Evolutionary conservation across 2,888 invertebrate genomes (phyloP), one percentile per base, ranked within the genome.

Genomic region (Eupithecia subumbrata): DNA sequence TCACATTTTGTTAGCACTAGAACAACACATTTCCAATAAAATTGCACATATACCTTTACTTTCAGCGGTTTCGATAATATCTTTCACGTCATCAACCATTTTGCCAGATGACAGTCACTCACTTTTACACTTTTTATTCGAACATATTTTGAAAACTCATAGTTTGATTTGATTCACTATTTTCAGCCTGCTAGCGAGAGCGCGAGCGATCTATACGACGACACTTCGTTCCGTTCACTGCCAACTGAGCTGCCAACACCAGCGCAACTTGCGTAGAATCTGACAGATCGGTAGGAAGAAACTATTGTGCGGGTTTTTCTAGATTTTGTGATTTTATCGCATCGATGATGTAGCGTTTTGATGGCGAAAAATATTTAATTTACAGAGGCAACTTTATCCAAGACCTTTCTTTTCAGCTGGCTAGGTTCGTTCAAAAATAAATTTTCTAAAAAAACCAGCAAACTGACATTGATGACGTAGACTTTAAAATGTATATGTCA

Each of bases 81-180:
- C 91, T 92, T 90, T 92, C 93, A 93, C 94, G 92, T 95, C 95
- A 94, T 94, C 95, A 92, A 93, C 95, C 95, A 95, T 95, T 91
- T 95, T 95, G 95, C 93, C 91, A 88, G 91, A 92, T 94, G 93
- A 94, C 94, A 94, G 91, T 92, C 92, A 93, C 92, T 91, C 92
- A 93, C 93, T 83, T 91, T 89, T 88, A 88, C 94, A 94, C 93
- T 94, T 94, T 92, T 94, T 94, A 94, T 91, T 93, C 92, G 91
- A 93, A 93, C 94, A 94, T 94, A 93, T 94, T 93, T 94, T 92
- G 92, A 94, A 93, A 94, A 94, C 93, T 94, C 93, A 93, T 93
- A 93, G 90, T 94, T 88, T 93, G 92, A 34, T 34, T 34, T 30
- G 40, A 90, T 94, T 93, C 94, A 95, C 93, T 94, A 94, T 93